Conservation (phyloP, 35 echinoderm and acorn worm genomes). For the Patiria miniata region DNA sequence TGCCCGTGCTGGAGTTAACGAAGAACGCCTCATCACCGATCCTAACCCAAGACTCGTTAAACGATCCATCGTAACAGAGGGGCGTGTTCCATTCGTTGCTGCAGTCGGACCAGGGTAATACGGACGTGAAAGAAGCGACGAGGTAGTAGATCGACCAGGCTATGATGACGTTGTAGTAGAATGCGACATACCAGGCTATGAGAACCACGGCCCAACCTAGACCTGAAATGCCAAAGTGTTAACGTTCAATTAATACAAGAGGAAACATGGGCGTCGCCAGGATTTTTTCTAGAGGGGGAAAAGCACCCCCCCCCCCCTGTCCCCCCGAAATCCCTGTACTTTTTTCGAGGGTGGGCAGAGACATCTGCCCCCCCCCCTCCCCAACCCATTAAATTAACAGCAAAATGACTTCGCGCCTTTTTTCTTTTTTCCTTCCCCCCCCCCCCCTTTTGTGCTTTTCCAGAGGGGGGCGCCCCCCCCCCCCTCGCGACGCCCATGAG, state of each 20-base stretch:
- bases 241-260: neutral
- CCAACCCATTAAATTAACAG: no score
- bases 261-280: neutral
- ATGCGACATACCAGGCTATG: conserved; percentile 75
- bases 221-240: conserved; percentile 7
- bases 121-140: conserved; percentile 56
- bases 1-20: conserved; percentile 45
- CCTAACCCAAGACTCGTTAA: conserved; percentile 37
- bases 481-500: no score
- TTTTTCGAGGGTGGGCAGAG: no score
- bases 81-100: conserved; percentile 64
- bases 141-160: conserved; percentile 82
- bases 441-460: no score
- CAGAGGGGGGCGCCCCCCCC: neutral
- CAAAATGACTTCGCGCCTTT: no score
- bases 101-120: conserved; percentile 64
- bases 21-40: conserved; percentile 34
- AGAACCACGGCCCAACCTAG: conserved; percentile 79
- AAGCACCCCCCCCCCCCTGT: no score
- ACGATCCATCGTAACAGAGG: conserved; percentile 49
- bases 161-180: conserved; percentile 79
- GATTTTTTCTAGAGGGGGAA: no score
- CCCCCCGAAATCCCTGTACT: neutral
- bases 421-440: neutral
- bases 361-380: no score